Evolutionary conservation across 2,113 vertebrate species (phyloP).

Genomic region (Microtus richardsoni): DNA sequence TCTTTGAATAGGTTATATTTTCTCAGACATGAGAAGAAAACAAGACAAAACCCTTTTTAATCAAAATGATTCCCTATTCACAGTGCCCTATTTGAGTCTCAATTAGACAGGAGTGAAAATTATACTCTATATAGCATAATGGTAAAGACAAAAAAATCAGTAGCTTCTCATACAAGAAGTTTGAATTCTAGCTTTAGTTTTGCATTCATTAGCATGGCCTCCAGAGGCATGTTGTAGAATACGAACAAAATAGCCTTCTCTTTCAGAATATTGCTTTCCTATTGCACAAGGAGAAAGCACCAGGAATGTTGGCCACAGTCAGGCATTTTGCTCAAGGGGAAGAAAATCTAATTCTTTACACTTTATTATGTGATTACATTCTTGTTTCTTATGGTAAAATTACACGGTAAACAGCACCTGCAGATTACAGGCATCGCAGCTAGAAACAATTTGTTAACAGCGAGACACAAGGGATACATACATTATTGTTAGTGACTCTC

Average conservation of each 20-base stretch:
- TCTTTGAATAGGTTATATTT: constrained; percentile 53
- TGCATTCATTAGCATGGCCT: constrained; percentile 54
- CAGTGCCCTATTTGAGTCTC: constrained; percentile 20
- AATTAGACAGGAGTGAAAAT: constrained; percentile 55
- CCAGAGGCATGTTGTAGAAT: constrained; percentile 61
- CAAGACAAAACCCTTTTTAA: constrained; percentile 36
- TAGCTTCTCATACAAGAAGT: constrained; percentile 26
- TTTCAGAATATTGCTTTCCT: constrained; percentile 64
- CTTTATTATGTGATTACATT: constrained; percentile 73
- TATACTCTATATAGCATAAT: constrained; percentile 27
- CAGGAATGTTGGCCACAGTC: constrained; percentile 65
- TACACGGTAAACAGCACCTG: constrained; percentile 70
- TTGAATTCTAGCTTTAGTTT: constrained; percentile 55
- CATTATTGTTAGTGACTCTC: constrained; percentile 51
- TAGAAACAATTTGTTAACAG: constrained; percentile 72
- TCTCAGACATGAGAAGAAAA: constrained; percentile 53
- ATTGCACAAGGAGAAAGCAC: constrained; percentile 50
- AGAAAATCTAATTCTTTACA: constrained; percentile 73
- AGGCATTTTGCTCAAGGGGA: constrained; percentile 67
- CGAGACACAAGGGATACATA: constrained; percentile 51
- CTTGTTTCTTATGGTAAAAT: constrained; percentile 72
- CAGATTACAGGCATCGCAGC: constrained; percentile 62
- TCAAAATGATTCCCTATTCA: constrained; percentile 49
- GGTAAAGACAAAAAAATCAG: constrained; percentile 52
- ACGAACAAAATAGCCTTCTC: constrained; percentile 59